These are phyloP conservation scores for Eustalomyia histrio DNA, from an alignment of 2,888 invertebrate species.

Conservation along the genomic window DNA sequence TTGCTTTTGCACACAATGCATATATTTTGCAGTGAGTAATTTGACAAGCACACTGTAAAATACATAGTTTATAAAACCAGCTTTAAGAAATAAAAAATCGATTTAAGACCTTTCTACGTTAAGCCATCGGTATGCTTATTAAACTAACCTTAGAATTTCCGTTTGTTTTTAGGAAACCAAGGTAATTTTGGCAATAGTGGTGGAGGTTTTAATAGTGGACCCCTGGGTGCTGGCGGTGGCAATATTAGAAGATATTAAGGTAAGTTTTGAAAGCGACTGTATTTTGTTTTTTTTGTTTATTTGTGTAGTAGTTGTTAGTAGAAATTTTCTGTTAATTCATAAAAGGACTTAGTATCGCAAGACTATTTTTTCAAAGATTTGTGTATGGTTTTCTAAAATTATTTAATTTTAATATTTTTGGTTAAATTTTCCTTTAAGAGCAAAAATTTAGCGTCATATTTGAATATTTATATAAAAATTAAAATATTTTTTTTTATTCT, in stretches of 20 bases:
- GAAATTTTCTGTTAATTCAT: background rate
- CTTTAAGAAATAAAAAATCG: too few species aligned
- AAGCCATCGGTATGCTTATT: too few species aligned
- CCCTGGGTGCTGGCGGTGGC: conserved; percentile 71
- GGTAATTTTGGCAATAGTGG: conserved; percentile 78
- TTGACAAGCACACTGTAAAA: too few species aligned
- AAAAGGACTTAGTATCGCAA: conserved; percentile 2
- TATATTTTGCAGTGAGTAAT: too few species aligned
- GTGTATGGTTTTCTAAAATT: conserved; percentile 4
- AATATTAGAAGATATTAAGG: conserved; percentile 80
- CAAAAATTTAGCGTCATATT: background rate
- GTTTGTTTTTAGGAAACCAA: conserved; percentile 77
- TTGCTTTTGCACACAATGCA: too few species aligned
- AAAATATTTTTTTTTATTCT: conserved; percentile 73
- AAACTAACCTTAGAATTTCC: background rate
- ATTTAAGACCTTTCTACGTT: too few species aligned
- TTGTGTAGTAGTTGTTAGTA: background rate
- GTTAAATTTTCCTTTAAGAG: too few species aligned
- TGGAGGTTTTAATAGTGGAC: too few species aligned
- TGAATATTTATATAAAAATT: conserved; percentile 53
- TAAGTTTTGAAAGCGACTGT: conserved; percentile 56
- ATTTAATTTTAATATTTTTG: too few species aligned
- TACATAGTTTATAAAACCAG: too few species aligned
- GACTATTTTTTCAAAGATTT: conserved; percentile 18
- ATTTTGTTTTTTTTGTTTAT: background rate